These are phyloP conservation scores for Peucedramus taeniatus DNA, from an alignment of 2,113 vertebrate species.

Conservation along the genomic window DNA sequence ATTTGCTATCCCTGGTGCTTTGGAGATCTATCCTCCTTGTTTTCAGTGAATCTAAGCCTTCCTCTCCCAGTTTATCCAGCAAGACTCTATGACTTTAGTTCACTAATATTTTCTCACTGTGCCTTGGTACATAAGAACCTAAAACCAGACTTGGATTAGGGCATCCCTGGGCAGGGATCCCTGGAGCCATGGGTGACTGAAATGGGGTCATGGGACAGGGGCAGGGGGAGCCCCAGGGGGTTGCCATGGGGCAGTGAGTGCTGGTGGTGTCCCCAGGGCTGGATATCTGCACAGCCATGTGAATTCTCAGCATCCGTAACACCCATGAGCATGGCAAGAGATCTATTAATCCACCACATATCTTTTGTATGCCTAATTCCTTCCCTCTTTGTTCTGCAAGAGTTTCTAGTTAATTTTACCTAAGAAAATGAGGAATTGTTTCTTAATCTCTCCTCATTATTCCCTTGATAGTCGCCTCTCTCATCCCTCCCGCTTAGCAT, in stretches of 20 bases:
- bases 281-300: fast-evolving
- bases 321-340: not conserved
- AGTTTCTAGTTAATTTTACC: not conserved
- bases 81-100: not conserved
- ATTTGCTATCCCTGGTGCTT: not conserved
- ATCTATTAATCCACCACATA: not conserved
- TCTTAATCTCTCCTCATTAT: not conserved
- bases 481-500: not conserved
- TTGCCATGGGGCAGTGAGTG: not conserved
- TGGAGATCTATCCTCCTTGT: not conserved
- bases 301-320: not conserved
- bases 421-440: not conserved
- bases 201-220: not conserved
- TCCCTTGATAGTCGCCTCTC: not conserved
- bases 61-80: not conserved
- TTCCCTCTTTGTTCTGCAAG: not conserved
- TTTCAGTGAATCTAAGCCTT: not conserved
- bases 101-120: not conserved
- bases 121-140: fast-evolving
- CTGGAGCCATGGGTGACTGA: not conserved
- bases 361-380: not conserved
- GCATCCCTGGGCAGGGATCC: not conserved
- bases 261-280: not conserved
- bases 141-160: not conserved
- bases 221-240: fast-evolving